Evolutionary conservation across 2,888 invertebrate genomes (phyloP), one percentile per base, ranked within the genome.

Genomic region (Standfussiana lucernea): DNA sequence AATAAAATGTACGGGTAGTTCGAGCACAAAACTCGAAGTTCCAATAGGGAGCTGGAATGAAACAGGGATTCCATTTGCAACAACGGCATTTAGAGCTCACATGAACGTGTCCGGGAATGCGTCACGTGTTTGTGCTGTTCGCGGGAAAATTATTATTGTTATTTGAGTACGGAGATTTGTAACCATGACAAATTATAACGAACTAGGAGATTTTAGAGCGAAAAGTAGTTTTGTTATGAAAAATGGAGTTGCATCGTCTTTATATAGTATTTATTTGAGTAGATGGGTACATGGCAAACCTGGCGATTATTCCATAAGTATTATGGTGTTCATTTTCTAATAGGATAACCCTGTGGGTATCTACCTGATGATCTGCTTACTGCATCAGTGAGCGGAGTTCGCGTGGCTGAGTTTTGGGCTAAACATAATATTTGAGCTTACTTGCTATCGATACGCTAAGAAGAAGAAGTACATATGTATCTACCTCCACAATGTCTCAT

Each of bases 41-140:
- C 21, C 47, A 72, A 37, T 35, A 21, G 50, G 8, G 32, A 32
- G 32, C 50, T 73, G 53, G 21, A 68, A 83, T 75, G 71, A 62
- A 74, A 79, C 50, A 75, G 45, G 53, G 59, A 75, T 74, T 75
- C 28, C 32, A 70, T 69, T 70, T 79, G 35, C 62, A 78, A 67
- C 75, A 72, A 83, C 72, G 35, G 68, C 35, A 47, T 83, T 73
- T 68, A 37, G n/a, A 56, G 77, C 78, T 53, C 72, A 77, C 65
- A 59, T 40, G 68, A 42, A 66, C 50, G 62, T 42, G 42, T 37
- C 24, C 42, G 18, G 45, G 45, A 67, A 65, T 50, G 73, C 42
- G 35, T 28, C 67, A 64, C 62, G 62, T 72, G 50, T 37, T 62
- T 13, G 24, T 18, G 40, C 28, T 28, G n/a, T 69, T 45, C 76